Conservation (phyloP, 2,113 vertebrate genomes). For the Spea multiplicata region DNA sequence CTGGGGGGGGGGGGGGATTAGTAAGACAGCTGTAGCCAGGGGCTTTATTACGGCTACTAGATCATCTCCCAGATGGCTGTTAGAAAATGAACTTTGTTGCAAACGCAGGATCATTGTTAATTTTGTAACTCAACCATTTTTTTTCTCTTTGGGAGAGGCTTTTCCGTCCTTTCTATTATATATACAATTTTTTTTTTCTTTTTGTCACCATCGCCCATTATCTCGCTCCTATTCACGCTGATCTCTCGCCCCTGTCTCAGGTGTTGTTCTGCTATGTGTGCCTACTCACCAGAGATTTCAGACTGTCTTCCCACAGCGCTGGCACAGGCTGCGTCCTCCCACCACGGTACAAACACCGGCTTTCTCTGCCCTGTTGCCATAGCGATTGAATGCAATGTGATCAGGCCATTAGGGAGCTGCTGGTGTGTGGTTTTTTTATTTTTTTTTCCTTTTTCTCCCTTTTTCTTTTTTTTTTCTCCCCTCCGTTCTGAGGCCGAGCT, state of each 20-base stretch:
- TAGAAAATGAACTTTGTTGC: background rate
- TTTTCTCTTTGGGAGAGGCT: too few relatives aligned
- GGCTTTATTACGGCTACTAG: background rate
- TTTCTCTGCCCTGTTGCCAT: conserved; percentile 28
- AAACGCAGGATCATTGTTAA: too few relatives aligned
- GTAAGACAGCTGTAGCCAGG: conserved; percentile 17
- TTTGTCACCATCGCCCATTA: too few relatives aligned
- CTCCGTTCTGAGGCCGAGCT: conserved; percentile 11
- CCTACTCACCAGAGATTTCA: conserved; percentile 38
- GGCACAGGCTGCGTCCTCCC: conserved; percentile 12
- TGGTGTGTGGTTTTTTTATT: background rate
- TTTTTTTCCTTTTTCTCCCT: too few relatives aligned
- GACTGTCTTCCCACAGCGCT: conserved; percentile 24
- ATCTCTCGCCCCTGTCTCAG: conserved; percentile 8
- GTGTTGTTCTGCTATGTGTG: conserved; percentile 24
- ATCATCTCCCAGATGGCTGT: background rate
- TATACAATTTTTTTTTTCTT: too few relatives aligned
- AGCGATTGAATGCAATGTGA: conserved; percentile 40
- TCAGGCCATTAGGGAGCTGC: conserved; percentile 40
- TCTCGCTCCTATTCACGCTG: too few relatives aligned
- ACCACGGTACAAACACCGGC: conserved; percentile 16
- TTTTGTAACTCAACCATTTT: too few relatives aligned
- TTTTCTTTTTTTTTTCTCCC: too few relatives aligned
- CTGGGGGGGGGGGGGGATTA: conserved; percentile 2
- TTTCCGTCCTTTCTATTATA: too few relatives aligned